phyloP scores from a whole-genome alignment of 2,888 invertebrate species.

The Ptychoptera albimana region DNA sequence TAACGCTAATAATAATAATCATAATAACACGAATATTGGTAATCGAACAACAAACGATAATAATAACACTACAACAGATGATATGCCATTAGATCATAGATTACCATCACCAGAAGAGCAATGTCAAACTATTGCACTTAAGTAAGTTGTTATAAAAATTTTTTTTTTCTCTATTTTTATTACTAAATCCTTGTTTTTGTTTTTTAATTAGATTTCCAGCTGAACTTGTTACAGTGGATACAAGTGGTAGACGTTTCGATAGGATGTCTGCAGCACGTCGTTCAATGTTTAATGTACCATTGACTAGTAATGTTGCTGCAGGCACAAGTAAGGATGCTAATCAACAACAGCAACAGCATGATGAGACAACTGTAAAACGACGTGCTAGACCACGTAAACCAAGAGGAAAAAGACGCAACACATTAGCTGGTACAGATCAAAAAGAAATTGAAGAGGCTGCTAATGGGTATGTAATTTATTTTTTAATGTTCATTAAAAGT shows the following conservation, averaged over 20 bases:
- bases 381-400: slow-evolving; percentile 58
- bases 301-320: slow-evolving; percentile 4
- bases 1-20: background rate
- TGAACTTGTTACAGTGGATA: slow-evolving; percentile 76
- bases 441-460: slow-evolving; percentile 77
- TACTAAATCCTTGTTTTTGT: slow-evolving; percentile 1
- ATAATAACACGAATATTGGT: slow-evolving; percentile 4
- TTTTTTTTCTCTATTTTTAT: slow-evolving; percentile 7
- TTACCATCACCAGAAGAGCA: slow-evolving; percentile 80
- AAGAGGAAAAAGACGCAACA: slow-evolving; percentile 73
- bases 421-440: slow-evolving; percentile 79
- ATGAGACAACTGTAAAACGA: slow-evolving; percentile 49
- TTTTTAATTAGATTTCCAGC: slow-evolving; percentile 56
- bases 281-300: slow-evolving; percentile 47
- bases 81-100: slow-evolving; percentile 61
- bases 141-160: slow-evolving; percentile 37
- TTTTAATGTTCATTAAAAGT: background rate
- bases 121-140: slow-evolving; percentile 63
- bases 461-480: slow-evolving; percentile 51
- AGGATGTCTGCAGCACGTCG: slow-evolving; percentile 76
- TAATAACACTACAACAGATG: slow-evolving; percentile 15
- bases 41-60: slow-evolving; percentile 35
- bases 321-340: slow-evolving; percentile 3
- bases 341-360: slow-evolving; percentile 23
- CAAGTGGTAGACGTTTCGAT: slow-evolving; percentile 74